A percentile compares a stretch with the other conserved stretches of the same genome.
Conservation (phyloP, 2,797 vertebrate species). For the Melanotaenia boesemani region DNA sequence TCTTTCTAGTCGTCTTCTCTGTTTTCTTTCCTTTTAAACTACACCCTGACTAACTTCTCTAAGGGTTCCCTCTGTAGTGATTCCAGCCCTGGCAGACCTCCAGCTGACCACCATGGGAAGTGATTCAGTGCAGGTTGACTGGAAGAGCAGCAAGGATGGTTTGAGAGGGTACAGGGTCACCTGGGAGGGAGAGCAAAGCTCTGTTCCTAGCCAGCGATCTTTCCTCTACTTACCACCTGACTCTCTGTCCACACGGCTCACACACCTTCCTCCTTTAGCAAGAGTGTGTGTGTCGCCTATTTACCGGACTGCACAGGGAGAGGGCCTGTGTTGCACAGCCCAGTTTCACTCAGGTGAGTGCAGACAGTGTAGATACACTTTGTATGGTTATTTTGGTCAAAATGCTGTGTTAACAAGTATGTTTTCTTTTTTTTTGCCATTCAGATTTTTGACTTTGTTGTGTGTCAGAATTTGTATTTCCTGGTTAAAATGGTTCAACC, state of each 20-base stretch:
- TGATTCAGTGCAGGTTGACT: conserved; percentile 82
- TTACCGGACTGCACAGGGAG: conserved; percentile 80
- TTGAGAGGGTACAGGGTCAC: conserved; percentile 86
- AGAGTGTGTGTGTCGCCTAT: conserved; percentile 87
- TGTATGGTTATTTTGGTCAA: background rate
- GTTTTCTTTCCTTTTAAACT: conserved; percentile 6
- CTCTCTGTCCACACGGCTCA: conserved; percentile 81
- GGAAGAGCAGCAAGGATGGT: conserved; percentile 72
- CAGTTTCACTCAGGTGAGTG: conserved; percentile 77
- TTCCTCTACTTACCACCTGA: conserved; percentile 79
- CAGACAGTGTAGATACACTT: background rate
- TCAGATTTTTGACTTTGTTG: background rate
- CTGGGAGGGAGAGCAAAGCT: conserved; percentile 76
- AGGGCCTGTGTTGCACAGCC: conserved; percentile 85
- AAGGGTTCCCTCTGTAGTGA: conserved; percentile 65
- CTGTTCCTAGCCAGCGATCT: conserved; percentile 54
- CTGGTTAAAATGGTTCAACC: background rate
- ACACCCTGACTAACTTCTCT: conserved; percentile 3
- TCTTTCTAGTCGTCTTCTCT: background rate
- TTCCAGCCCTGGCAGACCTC: conserved; percentile 82
- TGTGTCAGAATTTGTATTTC: background rate
- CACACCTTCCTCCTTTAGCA: conserved; percentile 74
- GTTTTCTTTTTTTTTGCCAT: background rate
- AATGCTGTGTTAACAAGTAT: background rate
- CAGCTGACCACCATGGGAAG: conserved; percentile 82